phyloP scores from a whole-genome alignment of 2,888 invertebrate species.

The Cyclophora punctaria region DNA sequence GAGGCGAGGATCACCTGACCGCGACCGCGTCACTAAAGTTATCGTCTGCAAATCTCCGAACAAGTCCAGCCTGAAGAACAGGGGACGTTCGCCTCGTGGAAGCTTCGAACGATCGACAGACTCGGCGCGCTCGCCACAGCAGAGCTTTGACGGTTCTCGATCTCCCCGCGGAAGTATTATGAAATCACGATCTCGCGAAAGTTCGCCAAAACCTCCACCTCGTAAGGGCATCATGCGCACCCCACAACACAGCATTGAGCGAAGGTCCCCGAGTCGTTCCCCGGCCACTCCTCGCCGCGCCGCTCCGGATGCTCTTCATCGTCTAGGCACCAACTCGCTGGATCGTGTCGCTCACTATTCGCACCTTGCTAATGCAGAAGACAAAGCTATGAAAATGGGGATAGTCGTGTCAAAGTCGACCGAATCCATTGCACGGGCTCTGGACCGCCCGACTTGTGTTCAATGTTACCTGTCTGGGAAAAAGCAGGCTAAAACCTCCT shows the following conservation, averaged over 20 bases:
- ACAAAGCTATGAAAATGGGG: slow-evolving; percentile 69
- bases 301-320: slow-evolving; percentile 40
- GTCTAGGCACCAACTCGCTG: slow-evolving; percentile 65
- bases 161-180: slow-evolving; percentile 68
- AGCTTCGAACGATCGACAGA: slow-evolving; percentile 62
- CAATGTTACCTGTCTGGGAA: slow-evolving; percentile 82
- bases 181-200: slow-evolving; percentile 64
- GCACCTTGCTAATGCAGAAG: slow-evolving; percentile 66
- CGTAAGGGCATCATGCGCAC: slow-evolving; percentile 72
- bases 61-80: slow-evolving; percentile 64
- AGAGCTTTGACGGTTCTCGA: slow-evolving; percentile 70
- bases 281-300: slow-evolving; percentile 57
- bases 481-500: slow-evolving; percentile 74
- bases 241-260: slow-evolving; percentile 67
- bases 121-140: slow-evolving; percentile 75
- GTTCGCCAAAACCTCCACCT: slow-evolving; percentile 65
- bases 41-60: slow-evolving; percentile 70
- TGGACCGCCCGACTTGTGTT: slow-evolving; percentile 83
- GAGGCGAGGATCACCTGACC: slow-evolving; percentile 50
- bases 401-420: slow-evolving; percentile 75
- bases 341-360: slow-evolving; percentile 69
- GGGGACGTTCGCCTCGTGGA: slow-evolving; percentile 70
- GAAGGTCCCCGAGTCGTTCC: slow-evolving; percentile 64
- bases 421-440: slow-evolving; percentile 70
- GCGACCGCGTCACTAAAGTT: slow-evolving; percentile 66